Percentiles rank a stretch among this genome's conserved stretches.
Conservation (phyloP, 1,140 invertebrate genomes). For the Mizuhopecten yessoensis region DNA sequence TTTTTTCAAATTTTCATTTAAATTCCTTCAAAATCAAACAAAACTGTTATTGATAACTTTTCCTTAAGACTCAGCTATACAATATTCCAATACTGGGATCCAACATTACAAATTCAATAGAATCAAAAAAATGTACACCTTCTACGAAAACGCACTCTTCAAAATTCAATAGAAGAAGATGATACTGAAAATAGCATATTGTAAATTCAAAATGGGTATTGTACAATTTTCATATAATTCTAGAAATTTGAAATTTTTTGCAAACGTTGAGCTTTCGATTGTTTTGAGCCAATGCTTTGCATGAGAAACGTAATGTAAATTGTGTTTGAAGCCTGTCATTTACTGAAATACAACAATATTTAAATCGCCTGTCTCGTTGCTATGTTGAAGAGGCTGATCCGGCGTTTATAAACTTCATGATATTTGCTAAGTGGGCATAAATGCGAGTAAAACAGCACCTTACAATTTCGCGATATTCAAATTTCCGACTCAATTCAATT, state of each 20-base stretch:
- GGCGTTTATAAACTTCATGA: constrained; percentile 34
- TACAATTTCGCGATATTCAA: constrained; percentile 17
- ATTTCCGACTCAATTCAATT: constrained; percentile 31
- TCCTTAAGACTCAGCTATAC: background rate
- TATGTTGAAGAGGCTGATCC: background rate
- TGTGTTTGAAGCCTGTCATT: constrained; percentile 8
- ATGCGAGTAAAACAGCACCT: constrained; percentile 37
- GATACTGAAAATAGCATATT: background rate
- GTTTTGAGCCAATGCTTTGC: background rate
- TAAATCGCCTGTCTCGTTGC: constrained; percentile 5
- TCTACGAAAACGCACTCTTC: background rate
- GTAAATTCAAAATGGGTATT: constrained; percentile 17
- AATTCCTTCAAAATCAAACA: too few species aligned
- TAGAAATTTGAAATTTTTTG: background rate
- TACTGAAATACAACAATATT: constrained; percentile 15
- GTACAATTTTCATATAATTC: background rate
- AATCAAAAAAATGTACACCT: constrained; percentile 6
- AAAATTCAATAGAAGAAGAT: background rate
- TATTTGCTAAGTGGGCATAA: constrained; percentile 32
- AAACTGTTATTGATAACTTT: too few species aligned
- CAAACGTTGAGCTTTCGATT: background rate
- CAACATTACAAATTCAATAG: background rate
- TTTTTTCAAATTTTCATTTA: too few species aligned
- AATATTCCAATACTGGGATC: background rate
- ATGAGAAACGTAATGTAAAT: background rate